Conservation (phyloP, 2,113 vertebrate genomes). For the Onychorhynchus coronatus region DNA sequence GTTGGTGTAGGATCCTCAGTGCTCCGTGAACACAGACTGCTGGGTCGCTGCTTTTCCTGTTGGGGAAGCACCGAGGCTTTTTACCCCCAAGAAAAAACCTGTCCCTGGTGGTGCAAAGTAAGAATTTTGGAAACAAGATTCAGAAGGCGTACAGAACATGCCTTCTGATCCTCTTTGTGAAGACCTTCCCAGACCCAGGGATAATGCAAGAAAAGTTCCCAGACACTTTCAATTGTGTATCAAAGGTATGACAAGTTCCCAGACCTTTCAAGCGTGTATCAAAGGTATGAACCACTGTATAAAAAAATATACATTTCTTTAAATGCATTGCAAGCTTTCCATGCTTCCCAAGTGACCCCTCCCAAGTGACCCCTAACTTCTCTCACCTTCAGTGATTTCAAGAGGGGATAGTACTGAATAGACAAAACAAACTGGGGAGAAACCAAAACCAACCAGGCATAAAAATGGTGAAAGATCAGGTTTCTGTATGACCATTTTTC, state of each 20-base stretch:
- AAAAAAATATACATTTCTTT: fast-evolving
- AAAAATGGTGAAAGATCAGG: not conserved
- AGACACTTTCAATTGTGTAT: not conserved
- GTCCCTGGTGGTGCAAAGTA: not conserved
- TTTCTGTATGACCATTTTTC: not conserved
- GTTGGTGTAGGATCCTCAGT: not conserved
- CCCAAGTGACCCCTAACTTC: fast-evolving
- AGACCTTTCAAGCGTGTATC: not conserved
- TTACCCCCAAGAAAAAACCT: not conserved
- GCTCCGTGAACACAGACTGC: fast-evolving
- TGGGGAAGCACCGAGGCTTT: not conserved
- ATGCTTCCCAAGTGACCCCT: fast-evolving
- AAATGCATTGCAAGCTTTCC: not conserved
- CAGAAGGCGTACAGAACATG: not conserved
- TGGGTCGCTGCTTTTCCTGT: not conserved
- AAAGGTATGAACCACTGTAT: not conserved
- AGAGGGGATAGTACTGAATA: fast-evolving
- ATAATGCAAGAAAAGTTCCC: not conserved
- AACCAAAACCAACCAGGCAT: not conserved
- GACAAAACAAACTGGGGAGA: not conserved
- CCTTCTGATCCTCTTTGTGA: not conserved
- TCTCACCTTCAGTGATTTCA: not conserved
- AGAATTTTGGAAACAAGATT: not conserved
- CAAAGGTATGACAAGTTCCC: not conserved
- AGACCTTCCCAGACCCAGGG: not conserved